These are phyloP conservation scores for Dolichopus griseipennis DNA, from an alignment of 2,888 invertebrate species.

Conservation along the genomic window DNA sequence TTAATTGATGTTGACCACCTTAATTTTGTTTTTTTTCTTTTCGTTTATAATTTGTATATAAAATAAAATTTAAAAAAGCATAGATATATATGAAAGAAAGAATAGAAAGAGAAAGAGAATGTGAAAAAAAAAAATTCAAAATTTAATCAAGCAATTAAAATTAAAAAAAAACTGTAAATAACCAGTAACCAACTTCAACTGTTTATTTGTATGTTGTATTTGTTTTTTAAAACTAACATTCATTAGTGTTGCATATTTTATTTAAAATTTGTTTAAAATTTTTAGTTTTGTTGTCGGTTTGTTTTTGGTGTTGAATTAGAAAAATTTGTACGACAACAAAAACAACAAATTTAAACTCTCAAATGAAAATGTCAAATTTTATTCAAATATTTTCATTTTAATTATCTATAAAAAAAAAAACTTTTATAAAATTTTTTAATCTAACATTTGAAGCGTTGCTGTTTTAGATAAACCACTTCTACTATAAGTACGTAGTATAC, in stretches of 20 bases:
- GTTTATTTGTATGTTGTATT: neutral
- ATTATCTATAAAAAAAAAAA: neutral
- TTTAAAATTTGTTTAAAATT: too few relatives aligned
- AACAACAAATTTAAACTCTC: neutral
- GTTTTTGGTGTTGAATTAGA: too few relatives aligned
- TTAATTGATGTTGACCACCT: neutral
- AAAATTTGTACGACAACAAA: neutral
- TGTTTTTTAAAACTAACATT: neutral
- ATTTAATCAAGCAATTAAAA: slow-evolving; percentile 2
- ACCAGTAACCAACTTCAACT: neutral
- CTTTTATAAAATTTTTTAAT: too few relatives aligned
- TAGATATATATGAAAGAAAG: too few relatives aligned
- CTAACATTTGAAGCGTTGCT: too few relatives aligned
- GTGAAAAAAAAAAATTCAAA: slow-evolving; percentile 34
- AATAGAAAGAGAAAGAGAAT: neutral
- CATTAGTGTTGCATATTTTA: neutral
- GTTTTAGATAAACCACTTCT: too few relatives aligned
- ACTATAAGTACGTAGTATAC: too few relatives aligned
- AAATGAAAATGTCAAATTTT: neutral
- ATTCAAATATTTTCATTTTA: neutral
- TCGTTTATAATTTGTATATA: too few relatives aligned
- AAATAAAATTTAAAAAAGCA: too few relatives aligned
- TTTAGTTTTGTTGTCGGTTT: too few relatives aligned
- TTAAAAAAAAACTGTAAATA: neutral
- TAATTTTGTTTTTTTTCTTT: neutral